phyloP scores from a whole-genome alignment of 2,797 vertebrate species.

The Aphelocoma californica region DNA sequence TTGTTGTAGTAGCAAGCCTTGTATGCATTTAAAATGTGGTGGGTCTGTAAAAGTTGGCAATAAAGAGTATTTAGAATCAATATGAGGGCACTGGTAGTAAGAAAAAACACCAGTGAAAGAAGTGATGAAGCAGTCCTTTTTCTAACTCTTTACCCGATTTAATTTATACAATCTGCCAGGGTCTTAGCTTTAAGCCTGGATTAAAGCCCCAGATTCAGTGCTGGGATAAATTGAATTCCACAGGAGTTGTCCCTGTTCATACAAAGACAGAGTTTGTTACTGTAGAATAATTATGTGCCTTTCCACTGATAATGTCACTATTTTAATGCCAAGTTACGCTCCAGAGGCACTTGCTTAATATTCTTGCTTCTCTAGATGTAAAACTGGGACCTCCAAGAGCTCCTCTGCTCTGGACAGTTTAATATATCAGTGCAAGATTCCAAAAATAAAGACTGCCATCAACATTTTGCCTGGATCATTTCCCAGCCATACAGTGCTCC shows the following conservation, averaged over 20 bases:
- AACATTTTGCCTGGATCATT: neutral
- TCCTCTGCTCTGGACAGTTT: neutral
- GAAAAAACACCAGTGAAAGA: neutral
- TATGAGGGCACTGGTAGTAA: neutral
- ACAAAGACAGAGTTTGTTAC: neutral
- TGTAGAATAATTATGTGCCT: neutral
- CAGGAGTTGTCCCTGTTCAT: neutral
- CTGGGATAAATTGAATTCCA: conserved; percentile 18
- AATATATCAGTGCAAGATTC: neutral
- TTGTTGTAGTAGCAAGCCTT: neutral
- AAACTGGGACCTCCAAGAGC: neutral
- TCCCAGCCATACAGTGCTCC: neutral
- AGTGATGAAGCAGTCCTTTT: neutral
- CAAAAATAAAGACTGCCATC: neutral
- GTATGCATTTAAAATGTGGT: neutral
- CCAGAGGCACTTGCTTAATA: neutral
- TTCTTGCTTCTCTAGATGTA: neutral
- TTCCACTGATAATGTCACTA: fast-evolving
- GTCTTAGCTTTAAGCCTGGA: neutral
- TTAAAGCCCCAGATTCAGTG: neutral
- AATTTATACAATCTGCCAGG: neutral
- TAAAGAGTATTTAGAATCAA: neutral
- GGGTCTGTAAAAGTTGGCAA: neutral
- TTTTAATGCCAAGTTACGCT: neutral
- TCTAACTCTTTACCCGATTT: conserved; percentile 3